Evolutionary conservation across 1,140 invertebrate genomes (phyloP).

Genomic region (Hormaphis cornu): DNA sequence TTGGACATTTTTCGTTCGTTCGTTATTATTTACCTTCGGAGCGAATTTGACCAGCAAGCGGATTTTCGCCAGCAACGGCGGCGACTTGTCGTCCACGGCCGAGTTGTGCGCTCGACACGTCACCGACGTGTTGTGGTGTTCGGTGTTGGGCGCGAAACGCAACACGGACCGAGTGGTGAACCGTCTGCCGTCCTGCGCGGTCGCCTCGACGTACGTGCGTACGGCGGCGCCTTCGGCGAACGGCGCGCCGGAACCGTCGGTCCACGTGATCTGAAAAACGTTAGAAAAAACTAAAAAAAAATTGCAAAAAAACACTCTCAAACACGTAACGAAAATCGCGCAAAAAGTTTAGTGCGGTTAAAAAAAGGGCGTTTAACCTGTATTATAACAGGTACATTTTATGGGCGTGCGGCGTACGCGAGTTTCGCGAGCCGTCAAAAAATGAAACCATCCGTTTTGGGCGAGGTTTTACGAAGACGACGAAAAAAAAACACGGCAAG

Average conservation of each 20-base stretch:
- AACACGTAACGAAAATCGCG: no score
- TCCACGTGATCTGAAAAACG: slow-evolving; percentile 73
- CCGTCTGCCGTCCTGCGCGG: slow-evolving; percentile 65
- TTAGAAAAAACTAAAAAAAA: slow-evolving; percentile 33
- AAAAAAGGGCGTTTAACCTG: no score
- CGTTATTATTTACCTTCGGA: slow-evolving; percentile 63
- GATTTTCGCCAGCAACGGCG: slow-evolving; percentile 65
- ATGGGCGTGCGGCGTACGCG: no score
- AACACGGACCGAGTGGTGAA: slow-evolving; percentile 76
- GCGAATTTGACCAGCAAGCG: slow-evolving; percentile 76
- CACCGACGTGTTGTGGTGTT: slow-evolving; percentile 81
- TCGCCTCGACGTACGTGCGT: slow-evolving; percentile 57
- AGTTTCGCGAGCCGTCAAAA: no score
- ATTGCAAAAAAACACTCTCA: neutral
- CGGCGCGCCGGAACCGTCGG: slow-evolving; percentile 66
- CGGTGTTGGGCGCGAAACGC: slow-evolving; percentile 69
- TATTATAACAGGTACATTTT: no score
- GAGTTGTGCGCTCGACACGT: slow-evolving; percentile 85
- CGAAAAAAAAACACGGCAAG: no score
- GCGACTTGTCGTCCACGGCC: slow-evolving; percentile 67
- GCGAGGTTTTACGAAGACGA: no score
- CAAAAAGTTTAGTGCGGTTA: no score
- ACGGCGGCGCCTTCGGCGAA: slow-evolving; percentile 63
- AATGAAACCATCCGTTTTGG: no score
- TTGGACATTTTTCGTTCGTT: no score